Base-by-base conservation (phyloP, 2,888 invertebrate species). In the Drosophila acutilabella region DNA sequence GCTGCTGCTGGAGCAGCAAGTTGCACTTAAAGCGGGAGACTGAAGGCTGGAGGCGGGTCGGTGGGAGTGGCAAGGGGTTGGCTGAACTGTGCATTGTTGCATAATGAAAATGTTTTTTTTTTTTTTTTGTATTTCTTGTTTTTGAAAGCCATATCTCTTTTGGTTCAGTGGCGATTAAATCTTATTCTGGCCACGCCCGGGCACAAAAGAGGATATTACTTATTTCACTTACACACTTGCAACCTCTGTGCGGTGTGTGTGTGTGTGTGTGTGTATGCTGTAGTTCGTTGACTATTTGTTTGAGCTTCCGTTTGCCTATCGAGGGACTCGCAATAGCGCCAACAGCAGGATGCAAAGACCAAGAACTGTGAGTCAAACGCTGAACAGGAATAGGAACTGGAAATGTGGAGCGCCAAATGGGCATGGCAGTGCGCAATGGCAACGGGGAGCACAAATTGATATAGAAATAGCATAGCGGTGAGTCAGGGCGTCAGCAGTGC, bases 141-240 rank as follows among this genome's bases (percentile, higher is more conserved):
- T 76, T 61, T 53, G 52, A 76, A 64, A 60, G 38, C 60, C 71
- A 59, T 76, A 51, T 64, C 61, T 64, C 64, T 53, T 52, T 47
- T 16, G 38, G 38, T 68, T 57, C 53, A 50, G 45, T 64, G 70
- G 70, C 81, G 88, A 85, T 85, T 88, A 74, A 88, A 85, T 84
- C 74, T 80, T 64, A 53, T 71, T 48, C 64, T 64, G 60, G 68
- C 54, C 74, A 59, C 68, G 71, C 64, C 75, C 69, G 30, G 44
- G 14, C 51, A 48, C 65, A 61, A 71, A 66, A 71, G 64, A 81
- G 78, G 75, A 81, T 83, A 83, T 83, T 78, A 76, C 74, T 60
- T 68, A 51, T 54, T 57, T 47, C 41, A 47, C 50, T 38, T 33
- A 20, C n/a, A 16, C 64, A 57, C 47, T 38, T 60, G 48, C 64